Percentiles rank a stretch among this genome's conserved stretches.
Evolutionary conservation across 2,888 invertebrate genomes (phyloP).

Genomic region (Eretmocerus hayati): DNA sequence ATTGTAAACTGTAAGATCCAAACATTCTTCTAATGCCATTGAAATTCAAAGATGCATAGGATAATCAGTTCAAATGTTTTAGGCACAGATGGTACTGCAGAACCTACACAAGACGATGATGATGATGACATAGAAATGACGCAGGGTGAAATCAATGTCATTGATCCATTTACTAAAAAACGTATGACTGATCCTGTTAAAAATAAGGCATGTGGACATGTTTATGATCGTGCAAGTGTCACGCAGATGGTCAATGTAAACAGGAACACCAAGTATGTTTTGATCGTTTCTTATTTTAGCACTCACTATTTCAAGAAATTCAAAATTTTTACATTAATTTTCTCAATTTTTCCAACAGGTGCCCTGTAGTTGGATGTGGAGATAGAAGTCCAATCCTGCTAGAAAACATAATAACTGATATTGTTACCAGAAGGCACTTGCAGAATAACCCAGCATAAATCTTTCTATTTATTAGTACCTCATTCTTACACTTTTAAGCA

Average conservation of each 20-base stretch:
- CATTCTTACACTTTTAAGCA: no score
- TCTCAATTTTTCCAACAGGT: conserved; percentile 27
- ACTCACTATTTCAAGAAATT: background rate
- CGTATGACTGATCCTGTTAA: conserved; percentile 39
- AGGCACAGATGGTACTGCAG: conserved; percentile 10
- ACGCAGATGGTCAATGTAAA: conserved; percentile 31
- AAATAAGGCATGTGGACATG: conserved; percentile 38
- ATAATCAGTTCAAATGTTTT: background rate
- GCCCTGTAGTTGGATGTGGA: conserved; percentile 39
- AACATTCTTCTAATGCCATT: background rate
- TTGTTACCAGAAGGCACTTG: conserved; percentile 33
- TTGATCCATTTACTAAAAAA: conserved; percentile 41
- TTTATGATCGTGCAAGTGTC: conserved; percentile 37
- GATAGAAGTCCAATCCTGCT: conserved; percentile 28
- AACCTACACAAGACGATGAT: background rate
- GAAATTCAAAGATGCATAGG: background rate
- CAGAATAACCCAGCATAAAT: conserved; percentile 28
- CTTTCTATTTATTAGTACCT: no score
- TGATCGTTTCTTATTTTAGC: background rate
- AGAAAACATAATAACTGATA: conserved; percentile 29
- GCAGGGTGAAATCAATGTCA: conserved; percentile 30
- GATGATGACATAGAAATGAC: conserved; percentile 34
- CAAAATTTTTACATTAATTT: background rate
- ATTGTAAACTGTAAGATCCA: conserved; percentile 25
- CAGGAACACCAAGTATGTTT: conserved; percentile 31